phyloP scores from a whole-genome alignment of 1,140 invertebrate species.

The Philaenus spumarius region DNA sequence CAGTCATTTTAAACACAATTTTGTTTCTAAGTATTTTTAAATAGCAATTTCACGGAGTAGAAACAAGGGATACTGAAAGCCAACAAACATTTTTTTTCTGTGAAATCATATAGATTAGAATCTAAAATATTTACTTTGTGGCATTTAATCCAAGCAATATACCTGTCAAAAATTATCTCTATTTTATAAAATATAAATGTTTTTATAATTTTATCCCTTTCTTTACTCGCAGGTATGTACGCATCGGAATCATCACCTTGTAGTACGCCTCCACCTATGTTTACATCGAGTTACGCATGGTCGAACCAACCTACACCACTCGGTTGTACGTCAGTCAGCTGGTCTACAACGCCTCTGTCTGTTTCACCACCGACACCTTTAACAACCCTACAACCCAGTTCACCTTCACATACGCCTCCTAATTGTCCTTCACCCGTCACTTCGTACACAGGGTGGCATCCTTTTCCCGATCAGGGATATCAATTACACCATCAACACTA shows the following conservation, averaged over 20 bases:
- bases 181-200: too few species aligned
- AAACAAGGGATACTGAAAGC: too few species aligned
- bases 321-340: not conserved
- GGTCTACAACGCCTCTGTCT: not conserved
- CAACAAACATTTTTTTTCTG: too few species aligned
- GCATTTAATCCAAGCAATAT: too few species aligned
- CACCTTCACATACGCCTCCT: slow-evolving; percentile 1
- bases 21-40: too few species aligned
- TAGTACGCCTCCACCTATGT: not conserved
- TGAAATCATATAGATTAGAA: too few species aligned
- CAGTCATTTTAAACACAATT: too few species aligned
- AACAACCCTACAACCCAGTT: not conserved
- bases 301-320: not conserved
- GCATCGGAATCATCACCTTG: not conserved
- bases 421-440: not conserved
- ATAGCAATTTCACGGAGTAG: too few species aligned
- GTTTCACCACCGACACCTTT: not conserved
- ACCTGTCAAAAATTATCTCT: too few species aligned
- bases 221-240: not conserved
- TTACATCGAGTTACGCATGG: slow-evolving; percentile 6
- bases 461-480: slow-evolving; percentile 3
- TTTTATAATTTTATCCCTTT: not conserved
- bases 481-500: slow-evolving; percentile 12
- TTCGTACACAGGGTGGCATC: slow-evolving; percentile 7
- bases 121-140: too few species aligned